These are phyloP conservation scores for Oceanodroma tethys DNA, from an alignment of 2,113 vertebrate genomes.

Conservation along the genomic window DNA sequence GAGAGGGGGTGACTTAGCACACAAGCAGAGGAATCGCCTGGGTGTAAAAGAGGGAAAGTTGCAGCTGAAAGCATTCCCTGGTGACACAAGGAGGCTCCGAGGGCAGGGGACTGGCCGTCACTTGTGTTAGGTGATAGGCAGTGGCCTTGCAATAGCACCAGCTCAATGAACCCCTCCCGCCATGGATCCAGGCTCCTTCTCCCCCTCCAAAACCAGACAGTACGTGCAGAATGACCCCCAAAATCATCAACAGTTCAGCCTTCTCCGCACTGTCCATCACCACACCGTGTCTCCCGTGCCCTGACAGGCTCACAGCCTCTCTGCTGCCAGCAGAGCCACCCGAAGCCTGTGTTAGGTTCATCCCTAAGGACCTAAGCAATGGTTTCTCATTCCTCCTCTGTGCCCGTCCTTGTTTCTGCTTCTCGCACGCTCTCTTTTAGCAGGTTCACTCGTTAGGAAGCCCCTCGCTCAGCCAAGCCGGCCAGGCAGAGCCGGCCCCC, in stretches of 20 bases:
- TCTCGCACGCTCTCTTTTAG: rapidly evolving
- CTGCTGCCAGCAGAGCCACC: neutral
- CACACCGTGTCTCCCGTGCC: rapidly evolving
- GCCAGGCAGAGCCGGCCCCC: neutral
- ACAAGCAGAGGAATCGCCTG: rapidly evolving
- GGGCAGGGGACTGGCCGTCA: neutral
- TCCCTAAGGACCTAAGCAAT: neutral
- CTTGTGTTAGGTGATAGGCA: neutral
- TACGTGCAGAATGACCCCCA: neutral
- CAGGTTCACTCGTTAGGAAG: rapidly evolving
- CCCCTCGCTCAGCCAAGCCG: rapidly evolving
- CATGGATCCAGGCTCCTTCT: neutral
- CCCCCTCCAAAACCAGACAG: neutral
- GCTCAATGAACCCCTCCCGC: neutral
- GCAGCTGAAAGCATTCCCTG: neutral
- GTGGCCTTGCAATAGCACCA: neutral
- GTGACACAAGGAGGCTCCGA: neutral
- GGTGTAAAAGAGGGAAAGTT: neutral
- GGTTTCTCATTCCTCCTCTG: neutral
- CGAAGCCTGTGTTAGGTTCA: neutral
- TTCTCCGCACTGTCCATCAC: neutral
- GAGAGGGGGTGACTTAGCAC: neutral
- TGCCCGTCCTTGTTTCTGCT: rapidly evolving
- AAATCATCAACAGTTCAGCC: neutral
- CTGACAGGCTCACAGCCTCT: neutral